phyloP scores from a whole-genome alignment of 2,797 vertebrate species.

The Betta splendens region DNA sequence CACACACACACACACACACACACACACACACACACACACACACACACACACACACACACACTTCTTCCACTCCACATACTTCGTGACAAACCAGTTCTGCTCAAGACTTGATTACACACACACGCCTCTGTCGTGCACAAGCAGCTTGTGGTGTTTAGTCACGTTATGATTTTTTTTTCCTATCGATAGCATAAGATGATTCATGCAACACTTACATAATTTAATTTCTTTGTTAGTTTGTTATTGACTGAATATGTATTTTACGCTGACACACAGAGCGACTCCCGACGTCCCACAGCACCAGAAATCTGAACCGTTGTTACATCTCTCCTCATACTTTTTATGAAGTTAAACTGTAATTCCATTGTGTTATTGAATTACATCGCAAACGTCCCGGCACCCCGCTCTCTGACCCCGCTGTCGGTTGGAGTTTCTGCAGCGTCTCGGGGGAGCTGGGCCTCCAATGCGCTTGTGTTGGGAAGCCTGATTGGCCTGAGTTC shows the following conservation, averaged over 20 bases:
- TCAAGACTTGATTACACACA: not conserved
- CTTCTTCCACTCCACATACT: not conserved
- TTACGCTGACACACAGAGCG: not conserved
- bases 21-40: no score
- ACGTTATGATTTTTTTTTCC: not conserved
- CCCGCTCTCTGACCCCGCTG: constrained; percentile 19
- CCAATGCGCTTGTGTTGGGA: constrained; percentile 53
- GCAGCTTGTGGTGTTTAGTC: not conserved
- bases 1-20: no score
- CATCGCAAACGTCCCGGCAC: not conserved
- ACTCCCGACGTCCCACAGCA: not conserved
- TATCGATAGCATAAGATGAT: not conserved
- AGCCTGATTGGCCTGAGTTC: constrained; percentile 53
- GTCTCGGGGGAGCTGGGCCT: constrained; percentile 52
- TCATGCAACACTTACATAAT: not conserved
- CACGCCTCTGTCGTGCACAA: not conserved
- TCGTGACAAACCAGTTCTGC: constrained; percentile 41
- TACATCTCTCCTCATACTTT: not conserved
- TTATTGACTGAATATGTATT: constrained; percentile 1
- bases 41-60: not conserved
- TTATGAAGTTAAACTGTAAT: not conserved
- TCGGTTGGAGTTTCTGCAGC: not conserved
- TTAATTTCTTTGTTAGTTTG: constrained; percentile 5
- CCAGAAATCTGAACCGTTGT: not conserved
- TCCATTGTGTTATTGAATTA: not conserved